Evolutionary conservation across 1,140 invertebrate genomes (phyloP), one percentile per base, ranked within the genome.

Genomic region (Drosophila arawakana): DNA sequence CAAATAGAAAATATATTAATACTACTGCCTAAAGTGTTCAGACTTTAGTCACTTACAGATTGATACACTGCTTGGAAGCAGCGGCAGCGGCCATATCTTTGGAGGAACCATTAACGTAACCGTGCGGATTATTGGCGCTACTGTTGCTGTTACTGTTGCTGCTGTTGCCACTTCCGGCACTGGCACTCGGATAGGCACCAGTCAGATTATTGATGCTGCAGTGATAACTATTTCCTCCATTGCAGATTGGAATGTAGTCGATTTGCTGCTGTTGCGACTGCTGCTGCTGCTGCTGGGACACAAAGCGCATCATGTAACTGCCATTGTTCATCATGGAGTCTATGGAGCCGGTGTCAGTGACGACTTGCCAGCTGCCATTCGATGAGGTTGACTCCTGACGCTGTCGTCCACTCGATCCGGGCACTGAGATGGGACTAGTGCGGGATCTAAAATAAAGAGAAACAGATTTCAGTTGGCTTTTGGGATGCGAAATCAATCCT

Each of bases 281-380:
- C 18, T 59, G 86, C 18, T 59, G 86, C 18, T 59, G 86, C 50
- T 86, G 83, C 50, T 90, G 93, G 35, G 94, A 92, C 44, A 91
- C 84, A 43, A 93, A 86, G 1, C 90, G 77, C 65, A 92, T 92
- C 85, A 93, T 93, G 72, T 94, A 88, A 68, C 93, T 92, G 93
- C 94, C 70, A 93, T 95, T 30, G 25, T 30, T 57, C 75, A 83
- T 81, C 69, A 71, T 79, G 15, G 91, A 92, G 68, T 94, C 93
- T 37, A 95, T 90, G 76, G 95, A 95, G 10, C 95, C 95, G 9
- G 95, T 95, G 34, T 94, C 95, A 8, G 95, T 94, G 54, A 96
- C 94, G 83, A 95, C 93, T 80, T 96, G 95, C 95, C 95, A 96
- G 76, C 95, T 95, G 50, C 86, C 86, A 62, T 91, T 91, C 35